These are phyloP conservation scores for Bombus fervidus DNA, from an alignment of 1,140 invertebrate species.

Conservation along the genomic window DNA sequence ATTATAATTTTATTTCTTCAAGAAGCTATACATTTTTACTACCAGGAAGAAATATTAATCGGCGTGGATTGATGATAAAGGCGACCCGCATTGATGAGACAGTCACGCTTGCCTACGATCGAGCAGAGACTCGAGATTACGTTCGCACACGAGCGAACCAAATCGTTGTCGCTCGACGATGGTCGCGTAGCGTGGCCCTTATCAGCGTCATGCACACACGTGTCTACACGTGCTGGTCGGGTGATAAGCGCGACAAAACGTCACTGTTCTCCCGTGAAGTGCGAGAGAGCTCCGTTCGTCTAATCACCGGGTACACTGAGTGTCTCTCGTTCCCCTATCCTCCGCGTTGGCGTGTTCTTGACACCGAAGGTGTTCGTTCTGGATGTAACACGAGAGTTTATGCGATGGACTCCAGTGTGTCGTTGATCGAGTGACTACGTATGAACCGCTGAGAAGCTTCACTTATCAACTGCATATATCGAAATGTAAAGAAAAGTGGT, in stretches of 20 bases:
- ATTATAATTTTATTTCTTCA: background rate
- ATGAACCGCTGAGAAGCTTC: background rate
- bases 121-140: constrained; percentile 42
- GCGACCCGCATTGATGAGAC: background rate
- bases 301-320: constrained; percentile 53
- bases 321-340: constrained; percentile 28
- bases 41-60: background rate
- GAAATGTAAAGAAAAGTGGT: background rate
- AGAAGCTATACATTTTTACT: no score
- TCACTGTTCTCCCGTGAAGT: constrained; percentile 45
- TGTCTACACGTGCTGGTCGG: constrained; percentile 55
- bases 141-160: constrained; percentile 3
- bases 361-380: constrained; percentile 20
- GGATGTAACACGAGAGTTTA: background rate
- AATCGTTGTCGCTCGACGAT: constrained; percentile 29
- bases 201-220: constrained; percentile 63
- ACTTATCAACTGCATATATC: background rate
- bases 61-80: background rate
- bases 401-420: background rate
- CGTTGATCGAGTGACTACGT: background rate
- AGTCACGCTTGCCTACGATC: constrained; percentile 15
- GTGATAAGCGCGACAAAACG: constrained; percentile 64
- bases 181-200: constrained; percentile 27
- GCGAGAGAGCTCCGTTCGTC: constrained; percentile 37
- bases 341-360: constrained; percentile 18